Conservation (phyloP, 2,888 invertebrate species). For the Caenorhabditis panamensis region DNA sequence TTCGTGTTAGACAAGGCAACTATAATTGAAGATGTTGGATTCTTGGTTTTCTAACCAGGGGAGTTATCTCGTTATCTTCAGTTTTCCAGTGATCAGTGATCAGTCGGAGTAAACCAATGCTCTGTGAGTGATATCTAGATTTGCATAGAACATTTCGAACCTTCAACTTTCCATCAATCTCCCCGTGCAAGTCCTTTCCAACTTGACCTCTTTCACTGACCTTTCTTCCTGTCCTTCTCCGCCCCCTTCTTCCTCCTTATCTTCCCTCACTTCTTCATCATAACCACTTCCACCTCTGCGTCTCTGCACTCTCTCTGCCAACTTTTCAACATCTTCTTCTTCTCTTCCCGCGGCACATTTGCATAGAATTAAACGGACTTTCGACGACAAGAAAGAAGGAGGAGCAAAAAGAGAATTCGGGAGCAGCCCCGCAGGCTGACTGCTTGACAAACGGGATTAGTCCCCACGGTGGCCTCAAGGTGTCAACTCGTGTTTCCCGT, state of each 20-base stretch:
- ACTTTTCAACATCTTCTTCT: conserved; percentile 47
- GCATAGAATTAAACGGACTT: conserved; percentile 60
- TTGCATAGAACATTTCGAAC: too few relatives aligned
- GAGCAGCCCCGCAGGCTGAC: conserved; percentile 2
- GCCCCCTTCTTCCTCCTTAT: conserved; percentile 25
- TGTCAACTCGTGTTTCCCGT: conserved; percentile 10
- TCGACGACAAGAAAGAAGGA: conserved; percentile 35
- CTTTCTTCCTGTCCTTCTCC: conserved; percentile 1
- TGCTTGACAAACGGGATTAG: conserved; percentile 43
- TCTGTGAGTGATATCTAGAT: too few relatives aligned
- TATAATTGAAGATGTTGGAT: too few relatives aligned
- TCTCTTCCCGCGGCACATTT: conserved; percentile 38
- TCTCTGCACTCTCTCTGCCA: conserved; percentile 21
- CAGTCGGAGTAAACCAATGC: too few relatives aligned
- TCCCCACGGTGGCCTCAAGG: conserved; percentile 16
- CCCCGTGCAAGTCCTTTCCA: conserved; percentile 8
- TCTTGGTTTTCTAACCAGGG: too few relatives aligned
- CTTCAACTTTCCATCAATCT: too few relatives aligned
- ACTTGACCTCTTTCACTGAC: conserved; percentile 37
- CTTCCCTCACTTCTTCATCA: conserved; percentile 30
- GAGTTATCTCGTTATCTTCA: too few relatives aligned
- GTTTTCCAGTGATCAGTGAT: too few relatives aligned
- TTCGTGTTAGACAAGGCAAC: too few relatives aligned
- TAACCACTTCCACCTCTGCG: conserved; percentile 46
- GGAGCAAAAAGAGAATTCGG: conserved; percentile 41